Base-by-base conservation (phyloP, 2,888 invertebrate genomes). In the Punctoribates punctum region DNA sequence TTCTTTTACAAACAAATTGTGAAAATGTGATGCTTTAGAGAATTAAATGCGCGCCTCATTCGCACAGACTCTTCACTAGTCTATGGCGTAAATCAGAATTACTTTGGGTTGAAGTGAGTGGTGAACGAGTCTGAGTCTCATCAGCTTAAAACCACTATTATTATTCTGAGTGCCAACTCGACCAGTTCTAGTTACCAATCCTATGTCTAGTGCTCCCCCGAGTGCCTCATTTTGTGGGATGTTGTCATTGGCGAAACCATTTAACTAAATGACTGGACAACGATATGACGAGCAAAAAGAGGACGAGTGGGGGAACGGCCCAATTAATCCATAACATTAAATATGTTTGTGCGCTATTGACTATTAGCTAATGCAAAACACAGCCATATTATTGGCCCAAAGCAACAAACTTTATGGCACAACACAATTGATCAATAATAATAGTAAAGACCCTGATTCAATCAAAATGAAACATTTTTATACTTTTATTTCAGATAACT, bases 221-320 rank as follows among this genome's bases (percentile, higher is more conserved):
- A 62, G 62, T 62, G 17, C 62, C 62, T 62, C 62, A 62, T 62
- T 62, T 62, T 62, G 62, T 62, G 62, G 62, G 62, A 62, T 62
- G 62, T 62, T 62, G 62, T 62, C 62, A 29, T 62, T 29, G 27
- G 25, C 25, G 6, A 9, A 62, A 62, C n/a, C 62, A 62, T 62
- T 62, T 62, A 62, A 29, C 62, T 62, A 62, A 62, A 62, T 62
- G 62, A 62, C 27, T 62, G 62, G 62, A 62, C 62, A 62, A 62
- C 27, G 27, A 62, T 62, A 62, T 62, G 62, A 62, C 62, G 62
- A 62, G 17, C 62, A 62, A 6, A 54, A n/a, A 20, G 48, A 54
- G 17, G 20, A n/a, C 15, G 20, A 20, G 34, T 48, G 17, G 46
- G 17, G n/a, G 20, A 54, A 54, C 20, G 20, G 54, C 4, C 20